Conservation (phyloP, 1,140 invertebrate genomes). For the Metaphire vulgaris region DNA sequence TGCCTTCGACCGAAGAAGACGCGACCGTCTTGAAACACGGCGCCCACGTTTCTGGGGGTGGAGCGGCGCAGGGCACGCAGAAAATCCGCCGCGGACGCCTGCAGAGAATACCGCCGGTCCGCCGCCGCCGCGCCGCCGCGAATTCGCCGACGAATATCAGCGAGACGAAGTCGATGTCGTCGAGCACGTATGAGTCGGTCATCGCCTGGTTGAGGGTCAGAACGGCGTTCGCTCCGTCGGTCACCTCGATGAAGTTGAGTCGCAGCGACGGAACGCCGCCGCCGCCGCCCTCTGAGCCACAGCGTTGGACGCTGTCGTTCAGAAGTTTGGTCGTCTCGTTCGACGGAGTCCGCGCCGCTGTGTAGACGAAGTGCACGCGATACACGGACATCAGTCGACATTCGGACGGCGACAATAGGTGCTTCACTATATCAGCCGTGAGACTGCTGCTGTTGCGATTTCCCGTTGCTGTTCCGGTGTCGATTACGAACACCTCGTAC, state of each 20-base stretch:
- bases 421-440: neutral
- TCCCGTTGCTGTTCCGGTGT: too few relatives aligned
- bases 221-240: neutral
- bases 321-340: neutral
- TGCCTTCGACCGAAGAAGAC: neutral
- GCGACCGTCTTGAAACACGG: neutral
- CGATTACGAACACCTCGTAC: neutral
- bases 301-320: neutral
- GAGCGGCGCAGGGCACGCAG: neutral
- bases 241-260: neutral
- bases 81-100: neutral
- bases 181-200: neutral
- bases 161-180: neutral
- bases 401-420: neutral
- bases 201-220: neutral
- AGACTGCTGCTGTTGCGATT: neutral
- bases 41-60: neutral
- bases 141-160: neutral
- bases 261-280: neutral
- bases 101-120: neutral
- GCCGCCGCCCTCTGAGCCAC: neutral
- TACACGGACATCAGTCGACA: neutral
- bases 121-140: too few relatives aligned
- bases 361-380: neutral
- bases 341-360: neutral